phyloP scores from a whole-genome alignment of 2,888 invertebrate genomes.

The Podotricha telesiphe region DNA sequence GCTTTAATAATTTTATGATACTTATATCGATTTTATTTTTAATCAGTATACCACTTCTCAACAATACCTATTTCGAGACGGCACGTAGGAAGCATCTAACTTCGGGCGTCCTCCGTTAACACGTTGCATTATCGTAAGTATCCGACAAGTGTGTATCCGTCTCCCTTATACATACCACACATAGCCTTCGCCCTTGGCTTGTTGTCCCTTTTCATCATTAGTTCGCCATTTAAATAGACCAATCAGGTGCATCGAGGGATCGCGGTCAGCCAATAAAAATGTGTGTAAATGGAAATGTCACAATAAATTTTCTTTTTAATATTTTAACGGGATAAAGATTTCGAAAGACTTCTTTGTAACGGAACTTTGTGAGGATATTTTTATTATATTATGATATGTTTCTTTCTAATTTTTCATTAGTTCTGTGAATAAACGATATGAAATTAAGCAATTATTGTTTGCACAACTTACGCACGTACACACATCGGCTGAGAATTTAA shows the following conservation, averaged over 20 bases:
- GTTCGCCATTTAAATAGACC: constrained; percentile 73
- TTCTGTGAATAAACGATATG: background rate
- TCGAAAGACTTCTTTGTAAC: constrained; percentile 47
- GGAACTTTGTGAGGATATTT: constrained; percentile 6
- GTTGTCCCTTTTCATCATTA: constrained; percentile 68
- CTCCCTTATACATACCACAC: constrained; percentile 59
- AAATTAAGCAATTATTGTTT: too few species aligned
- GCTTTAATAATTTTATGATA: too few species aligned
- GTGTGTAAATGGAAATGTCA: constrained; percentile 77
- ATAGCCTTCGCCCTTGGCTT: constrained; percentile 51
- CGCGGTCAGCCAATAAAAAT: constrained; percentile 78
- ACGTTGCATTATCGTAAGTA: constrained; percentile 75
- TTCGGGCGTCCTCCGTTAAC: constrained; percentile 69
- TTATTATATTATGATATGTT: background rate
- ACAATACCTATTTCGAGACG: constrained; percentile 50
- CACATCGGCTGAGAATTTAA: too few species aligned
- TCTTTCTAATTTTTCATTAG: background rate
- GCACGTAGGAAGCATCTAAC: constrained; percentile 61
- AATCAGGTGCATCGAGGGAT: constrained; percentile 63
- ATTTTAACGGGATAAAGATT: constrained; percentile 49
- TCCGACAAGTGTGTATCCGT: constrained; percentile 78
- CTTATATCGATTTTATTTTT: background rate
- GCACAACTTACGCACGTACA: too few species aligned
- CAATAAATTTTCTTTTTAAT: constrained; percentile 75
- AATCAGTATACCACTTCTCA: constrained; percentile 56